Evolutionary conservation across 35 echinoderm and acorn worm species (phyloP), one percentile per base, ranked within the genome.

Genomic region (Acanthaster planci): DNA sequence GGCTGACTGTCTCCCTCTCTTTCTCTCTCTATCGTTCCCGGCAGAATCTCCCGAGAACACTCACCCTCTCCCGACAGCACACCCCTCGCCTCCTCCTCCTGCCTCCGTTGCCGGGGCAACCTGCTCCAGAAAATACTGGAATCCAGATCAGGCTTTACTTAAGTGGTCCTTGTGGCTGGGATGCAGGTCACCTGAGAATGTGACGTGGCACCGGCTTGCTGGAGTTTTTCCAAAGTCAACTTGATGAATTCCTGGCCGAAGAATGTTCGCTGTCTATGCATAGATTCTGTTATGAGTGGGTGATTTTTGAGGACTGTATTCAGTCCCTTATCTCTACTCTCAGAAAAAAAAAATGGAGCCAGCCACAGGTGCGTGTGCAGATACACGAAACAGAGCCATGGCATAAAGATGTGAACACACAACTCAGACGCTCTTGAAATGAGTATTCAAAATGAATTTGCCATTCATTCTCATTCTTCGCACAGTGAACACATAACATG

Each of bases 71-170:
- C 64, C 64, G 21, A 72, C 64, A 72, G 34, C 64, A 26, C 64
- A 21, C 64, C 64, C 64, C 64, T 72, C 34, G 64, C 64, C 26
- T 31, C 64, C 64, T 72, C 64, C 64, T 21, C 64, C 64, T 29
- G 64, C 64, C 22, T 31, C 64, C 26, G 64, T 72, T 72, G 34
- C 64, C 64, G 30, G 14, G 64, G 64, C 26, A 72, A 72, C 64
- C 34, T 72, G 64, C 64, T 72, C 64, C 64, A 72, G 64, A 72
- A 72, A 72, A 72, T 72, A 72, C 64, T 26, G 23, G 64, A 72
- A 72, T 72, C 64, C 64, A 72, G 64, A 72, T 72, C 64, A 72
- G 64, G 64, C 64, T 72, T n/a, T 2, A 72, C 64, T 72, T 72
- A 72, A 72, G 64, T 72, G 64, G 64, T 72, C 14, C 64, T 72